Conservation (phyloP, 2,797 vertebrate species). For the Alosa sapidissima region DNA sequence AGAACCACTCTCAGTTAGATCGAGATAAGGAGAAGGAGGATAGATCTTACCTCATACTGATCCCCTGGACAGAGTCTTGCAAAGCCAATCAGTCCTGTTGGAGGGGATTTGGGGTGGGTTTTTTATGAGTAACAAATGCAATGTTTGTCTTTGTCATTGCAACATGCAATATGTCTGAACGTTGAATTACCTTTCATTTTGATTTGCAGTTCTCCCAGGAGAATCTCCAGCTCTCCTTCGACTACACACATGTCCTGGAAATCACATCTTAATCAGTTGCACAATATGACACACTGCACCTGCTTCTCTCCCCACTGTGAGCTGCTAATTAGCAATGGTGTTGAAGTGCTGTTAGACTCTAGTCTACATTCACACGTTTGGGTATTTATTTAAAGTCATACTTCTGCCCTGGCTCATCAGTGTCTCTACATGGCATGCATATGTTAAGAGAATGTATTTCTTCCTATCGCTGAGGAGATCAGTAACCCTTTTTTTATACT, state of each 20-base stretch:
- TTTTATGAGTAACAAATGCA: background rate
- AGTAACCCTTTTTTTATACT: background rate
- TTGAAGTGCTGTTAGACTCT: background rate
- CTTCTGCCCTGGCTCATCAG: background rate
- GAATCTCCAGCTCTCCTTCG: slow-evolving; percentile 87
- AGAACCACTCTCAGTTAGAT: background rate
- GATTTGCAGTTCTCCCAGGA: slow-evolving; percentile 91
- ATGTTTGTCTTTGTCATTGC: background rate
- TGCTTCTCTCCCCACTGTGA: background rate
- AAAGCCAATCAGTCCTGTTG: slow-evolving; percentile 90
- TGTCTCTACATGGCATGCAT: too few relatives aligned
- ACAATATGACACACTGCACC: background rate
- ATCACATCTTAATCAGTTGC: slow-evolving; percentile 16
- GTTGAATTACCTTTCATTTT: slow-evolving; percentile 89
- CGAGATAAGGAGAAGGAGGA: background rate
- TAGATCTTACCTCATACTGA: slow-evolving; percentile 88
- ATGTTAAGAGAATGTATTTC: too few relatives aligned
- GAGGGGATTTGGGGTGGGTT: slow-evolving; percentile 30
- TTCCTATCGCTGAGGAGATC: background rate
- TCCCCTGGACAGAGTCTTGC: slow-evolving; percentile 95
- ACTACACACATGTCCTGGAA: slow-evolving; percentile 91
- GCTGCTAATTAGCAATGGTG: background rate
- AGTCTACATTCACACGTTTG: background rate
- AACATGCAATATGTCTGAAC: background rate
- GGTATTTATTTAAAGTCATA: background rate